Evolutionary conservation across 2,888 invertebrate species (phyloP).

Genomic region (Amphipoea lucens): DNA sequence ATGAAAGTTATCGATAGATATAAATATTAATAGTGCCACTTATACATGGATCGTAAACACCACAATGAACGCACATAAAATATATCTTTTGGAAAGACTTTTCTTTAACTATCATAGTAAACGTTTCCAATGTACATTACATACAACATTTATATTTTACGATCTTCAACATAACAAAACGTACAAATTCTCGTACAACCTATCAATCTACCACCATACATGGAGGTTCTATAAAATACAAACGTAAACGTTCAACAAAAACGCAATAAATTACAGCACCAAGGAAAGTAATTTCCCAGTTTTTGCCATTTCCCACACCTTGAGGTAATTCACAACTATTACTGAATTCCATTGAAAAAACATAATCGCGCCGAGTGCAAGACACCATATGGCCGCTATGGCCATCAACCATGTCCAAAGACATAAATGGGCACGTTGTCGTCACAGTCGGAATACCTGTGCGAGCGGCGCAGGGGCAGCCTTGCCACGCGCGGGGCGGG

Average conservation of each 20-base stretch:
- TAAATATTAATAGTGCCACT: conserved; percentile 49
- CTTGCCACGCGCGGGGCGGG: conserved; percentile 71
- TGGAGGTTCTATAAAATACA: conserved; percentile 28
- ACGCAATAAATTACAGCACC: conserved; percentile 33
- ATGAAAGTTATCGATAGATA: conserved; percentile 50
- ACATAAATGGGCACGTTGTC: conserved; percentile 90
- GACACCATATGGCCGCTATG: conserved; percentile 88
- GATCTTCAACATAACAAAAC: conserved; percentile 61
- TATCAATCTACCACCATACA: conserved; percentile 33
- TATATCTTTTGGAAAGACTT: conserved; percentile 24
- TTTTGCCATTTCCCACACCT: conserved; percentile 77
- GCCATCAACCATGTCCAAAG: conserved; percentile 88
- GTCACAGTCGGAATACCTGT: conserved; percentile 88
- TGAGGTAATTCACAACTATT: conserved; percentile 78
- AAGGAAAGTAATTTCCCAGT: conserved; percentile 51
- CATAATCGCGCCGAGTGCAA: conserved; percentile 78
- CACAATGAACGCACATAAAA: conserved; percentile 24
- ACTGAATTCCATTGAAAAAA: conserved; percentile 82
- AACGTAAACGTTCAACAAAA: conserved; percentile 25
- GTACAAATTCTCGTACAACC: conserved; percentile 53
- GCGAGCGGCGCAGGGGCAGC: conserved; percentile 81
- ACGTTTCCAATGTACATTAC: conserved; percentile 47
- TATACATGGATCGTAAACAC: conserved; percentile 32
- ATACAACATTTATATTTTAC: conserved; percentile 62
- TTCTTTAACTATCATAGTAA: conserved; percentile 20